Evolutionary conservation across 2,888 invertebrate species (phyloP).

Genomic region (Spialia ferax): DNA sequence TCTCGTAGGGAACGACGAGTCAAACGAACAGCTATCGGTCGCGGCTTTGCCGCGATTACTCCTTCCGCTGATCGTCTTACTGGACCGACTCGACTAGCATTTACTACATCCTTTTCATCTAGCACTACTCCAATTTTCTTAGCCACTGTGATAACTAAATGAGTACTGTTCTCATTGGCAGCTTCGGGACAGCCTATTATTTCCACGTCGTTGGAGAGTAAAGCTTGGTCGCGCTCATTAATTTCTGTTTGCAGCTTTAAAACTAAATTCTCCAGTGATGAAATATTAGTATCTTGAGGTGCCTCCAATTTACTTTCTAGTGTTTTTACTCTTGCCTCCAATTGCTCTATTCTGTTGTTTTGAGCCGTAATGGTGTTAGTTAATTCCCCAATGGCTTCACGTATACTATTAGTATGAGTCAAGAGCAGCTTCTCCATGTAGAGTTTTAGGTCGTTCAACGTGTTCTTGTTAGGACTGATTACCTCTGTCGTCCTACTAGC

Average conservation of each 20-base stretch:
- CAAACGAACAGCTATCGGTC: background rate
- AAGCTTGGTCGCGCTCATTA: background rate
- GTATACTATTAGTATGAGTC: background rate
- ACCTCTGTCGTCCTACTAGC: background rate
- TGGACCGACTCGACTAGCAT: conserved; percentile 4
- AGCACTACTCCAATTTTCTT: background rate
- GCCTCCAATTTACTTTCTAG: background rate
- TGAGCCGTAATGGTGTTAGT: background rate
- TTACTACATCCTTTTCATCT: conserved; percentile 7
- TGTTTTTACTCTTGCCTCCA: background rate
- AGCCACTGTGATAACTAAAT: too few species aligned
- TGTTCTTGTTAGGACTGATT: background rate
- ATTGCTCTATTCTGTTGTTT: background rate
- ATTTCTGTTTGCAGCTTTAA: background rate
- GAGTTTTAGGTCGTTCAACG: background rate
- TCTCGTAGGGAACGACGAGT: background rate
- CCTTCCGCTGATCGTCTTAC: background rate
- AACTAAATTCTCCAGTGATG: background rate
- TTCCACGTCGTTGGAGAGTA: background rate
- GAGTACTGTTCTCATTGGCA: too few species aligned
- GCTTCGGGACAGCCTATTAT: too few species aligned
- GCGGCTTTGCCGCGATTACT: background rate
- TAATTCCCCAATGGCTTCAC: background rate
- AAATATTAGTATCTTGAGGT: background rate
- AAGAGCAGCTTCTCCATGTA: background rate